Base-by-base conservation (phyloP, 2,797 vertebrate species). In the Buceros bicornis region DNA sequence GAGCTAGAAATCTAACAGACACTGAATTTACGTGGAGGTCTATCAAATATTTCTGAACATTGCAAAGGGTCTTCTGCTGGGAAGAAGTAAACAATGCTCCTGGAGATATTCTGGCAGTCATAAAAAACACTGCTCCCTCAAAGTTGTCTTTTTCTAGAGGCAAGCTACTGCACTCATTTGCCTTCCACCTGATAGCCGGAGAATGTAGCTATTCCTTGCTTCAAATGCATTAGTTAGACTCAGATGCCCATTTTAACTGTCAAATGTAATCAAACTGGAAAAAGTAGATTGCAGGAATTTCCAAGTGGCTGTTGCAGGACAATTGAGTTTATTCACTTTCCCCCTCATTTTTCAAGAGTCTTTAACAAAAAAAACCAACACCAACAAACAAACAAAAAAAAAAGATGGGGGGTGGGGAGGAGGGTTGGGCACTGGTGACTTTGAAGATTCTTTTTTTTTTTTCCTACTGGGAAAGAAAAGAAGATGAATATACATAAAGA, bases 71-170 rank as follows among this genome's bases (percentile, higher is more conserved):
- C 29, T 84, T 3, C 51, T 54, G 14, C 14, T 18, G 28, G 22
- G 47, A 81, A 48, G 11, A 13, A 80, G 16, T n/a, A 82, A 70
- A 47, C 21, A 40, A 10, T 13, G 5, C 7, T 79, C 53, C 54
- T 64, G 29, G 33, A 62, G 16, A 12, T 3, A 14, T 81, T 43
- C 15, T 62, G 17, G 3, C 13, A 50, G 20, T 25, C 21, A 19
- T 13, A 37, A 73, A 62, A 61, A 33, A 1, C 25, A 29, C 4
- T 1, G 2, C 8, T 58, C 4, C 12, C 26, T 13, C 5, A 2
- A 66, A 79, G 35, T 22, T 21, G 22, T 73, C 26, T 53, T 67
- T 25, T 10, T 78, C 0, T 43, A 56, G 73, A 0, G 1, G 56
- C n/a, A 82, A 77, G 4, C 2, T 14, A 19, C 22, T 78, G 22